phyloP scores from a whole-genome alignment of 2,888 invertebrate species.

The Sarcophaga rosellei region DNA sequence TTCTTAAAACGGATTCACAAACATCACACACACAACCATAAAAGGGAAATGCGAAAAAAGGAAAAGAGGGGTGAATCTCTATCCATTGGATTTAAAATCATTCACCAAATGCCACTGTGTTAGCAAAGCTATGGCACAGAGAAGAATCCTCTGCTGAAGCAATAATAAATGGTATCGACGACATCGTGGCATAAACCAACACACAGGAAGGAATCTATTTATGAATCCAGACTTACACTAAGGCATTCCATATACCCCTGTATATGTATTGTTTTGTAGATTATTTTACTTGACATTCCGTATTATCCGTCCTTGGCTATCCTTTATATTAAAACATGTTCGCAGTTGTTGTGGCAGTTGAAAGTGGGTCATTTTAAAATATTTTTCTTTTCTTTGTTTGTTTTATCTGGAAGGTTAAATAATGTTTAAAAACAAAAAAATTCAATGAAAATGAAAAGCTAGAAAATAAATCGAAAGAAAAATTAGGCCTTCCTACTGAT shows the following conservation, averaged over 20 bases:
- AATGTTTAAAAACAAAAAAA: no score
- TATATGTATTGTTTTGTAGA: constrained; percentile 9
- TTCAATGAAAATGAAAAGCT: no score
- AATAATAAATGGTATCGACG: constrained; percentile 35
- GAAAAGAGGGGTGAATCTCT: not conserved
- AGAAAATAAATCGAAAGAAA: no score
- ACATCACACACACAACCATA: constrained; percentile 31
- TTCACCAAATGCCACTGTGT: constrained; percentile 27
- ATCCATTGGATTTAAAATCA: constrained; percentile 20
- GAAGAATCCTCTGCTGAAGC: constrained; percentile 27
- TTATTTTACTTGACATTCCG: constrained; percentile 7
- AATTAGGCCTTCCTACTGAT: no score
- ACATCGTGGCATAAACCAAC: not conserved
- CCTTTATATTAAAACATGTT: no score
- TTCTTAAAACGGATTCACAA: constrained; percentile 14
- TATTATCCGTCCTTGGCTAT: no score
- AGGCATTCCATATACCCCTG: no score
- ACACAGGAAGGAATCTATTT: not conserved
- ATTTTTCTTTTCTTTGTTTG: no score
- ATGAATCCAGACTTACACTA: not conserved
- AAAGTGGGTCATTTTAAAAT: no score
- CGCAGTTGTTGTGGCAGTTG: no score
- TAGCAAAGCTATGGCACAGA: not conserved
- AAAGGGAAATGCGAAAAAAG: not conserved
- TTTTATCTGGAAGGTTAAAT: no score